Percentiles rank a stretch among this genome's conserved stretches.
Evolutionary conservation across 2,113 vertebrate genomes (phyloP).

Genomic region (Calidris pugnax): DNA sequence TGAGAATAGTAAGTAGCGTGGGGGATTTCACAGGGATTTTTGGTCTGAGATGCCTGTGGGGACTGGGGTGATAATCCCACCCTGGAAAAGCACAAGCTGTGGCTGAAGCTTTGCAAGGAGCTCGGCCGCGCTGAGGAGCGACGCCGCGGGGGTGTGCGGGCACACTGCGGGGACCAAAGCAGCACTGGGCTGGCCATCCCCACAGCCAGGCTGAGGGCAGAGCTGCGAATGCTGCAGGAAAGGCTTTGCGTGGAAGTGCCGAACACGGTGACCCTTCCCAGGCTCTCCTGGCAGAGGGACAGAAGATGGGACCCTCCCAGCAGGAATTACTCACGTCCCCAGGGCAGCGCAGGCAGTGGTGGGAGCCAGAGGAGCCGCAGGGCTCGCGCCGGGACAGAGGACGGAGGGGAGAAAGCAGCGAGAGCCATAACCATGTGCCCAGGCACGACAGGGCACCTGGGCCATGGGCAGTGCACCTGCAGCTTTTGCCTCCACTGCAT

Average conservation of each 20-base stretch:
- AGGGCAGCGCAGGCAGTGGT: background rate
- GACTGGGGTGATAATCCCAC: rapidly evolving
- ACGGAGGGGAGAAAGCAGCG: background rate
- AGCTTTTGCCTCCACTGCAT: background rate
- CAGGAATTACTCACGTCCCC: background rate
- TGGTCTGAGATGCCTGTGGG: background rate
- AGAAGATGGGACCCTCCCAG: background rate
- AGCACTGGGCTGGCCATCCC: rapidly evolving
- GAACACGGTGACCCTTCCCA: rapidly evolving
- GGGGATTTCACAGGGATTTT: slow-evolving; percentile 42
- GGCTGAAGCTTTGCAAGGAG: background rate
- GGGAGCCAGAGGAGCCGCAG: background rate
- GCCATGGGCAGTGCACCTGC: background rate
- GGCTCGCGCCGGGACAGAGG: rapidly evolving
- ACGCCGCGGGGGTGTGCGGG: rapidly evolving
- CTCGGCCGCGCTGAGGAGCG: rapidly evolving
- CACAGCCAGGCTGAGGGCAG: background rate
- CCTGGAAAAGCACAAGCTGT: background rate
- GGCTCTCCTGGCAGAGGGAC: background rate
- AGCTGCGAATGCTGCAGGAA: background rate
- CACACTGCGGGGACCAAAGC: background rate
- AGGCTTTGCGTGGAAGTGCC: background rate
- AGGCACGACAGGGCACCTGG: rapidly evolving
- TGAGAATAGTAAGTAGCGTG: background rate
- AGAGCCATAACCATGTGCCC: background rate